A percentile compares a stretch with the other conserved stretches of the same genome.
These are phyloP conservation scores for Sitodiplosis mosellana DNA, from an alignment of 1,140 invertebrate genomes.

Conservation along the genomic window DNA sequence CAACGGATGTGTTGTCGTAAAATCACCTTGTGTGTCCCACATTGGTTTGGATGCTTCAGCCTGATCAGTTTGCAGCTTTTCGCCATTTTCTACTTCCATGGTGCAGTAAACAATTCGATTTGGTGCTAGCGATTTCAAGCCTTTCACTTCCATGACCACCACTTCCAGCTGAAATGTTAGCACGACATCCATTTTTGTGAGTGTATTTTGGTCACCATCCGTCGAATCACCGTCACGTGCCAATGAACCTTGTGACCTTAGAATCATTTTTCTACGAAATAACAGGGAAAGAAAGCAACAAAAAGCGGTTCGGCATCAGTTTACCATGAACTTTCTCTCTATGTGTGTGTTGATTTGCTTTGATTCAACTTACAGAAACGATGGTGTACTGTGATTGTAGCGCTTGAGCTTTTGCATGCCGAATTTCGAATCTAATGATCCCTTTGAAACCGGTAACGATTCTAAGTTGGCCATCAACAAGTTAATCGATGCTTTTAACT, in stretches of 20 bases:
- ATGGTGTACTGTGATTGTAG: constrained; percentile 63
- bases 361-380: constrained; percentile 21
- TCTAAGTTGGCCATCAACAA: constrained; percentile 97
- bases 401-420: constrained; percentile 87
- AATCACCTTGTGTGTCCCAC: constrained; percentile 97
- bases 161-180: constrained; percentile 93
- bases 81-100: constrained; percentile 97
- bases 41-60: constrained; percentile 96
- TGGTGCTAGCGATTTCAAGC: constrained; percentile 85
- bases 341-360: background rate
- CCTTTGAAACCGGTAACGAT: constrained; percentile 94
- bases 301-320: no score
- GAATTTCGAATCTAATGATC: constrained; percentile 93
- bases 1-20: constrained; percentile 90
- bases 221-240: constrained; percentile 84
- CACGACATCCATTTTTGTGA: constrained; percentile 93
- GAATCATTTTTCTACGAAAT: constrained; percentile 20
- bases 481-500: constrained; percentile 94
- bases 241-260: constrained; percentile 79
- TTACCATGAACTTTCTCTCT: no score
- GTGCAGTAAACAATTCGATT: constrained; percentile 99
- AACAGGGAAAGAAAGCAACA: background rate
- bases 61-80: constrained; percentile 97
- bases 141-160: constrained; percentile 97
- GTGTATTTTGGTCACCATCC: constrained; percentile 53